A percentile compares a stretch with the other conserved stretches of the same genome.
Conservation (phyloP, 2,888 invertebrate species). For the Uropetala carovei region DNA sequence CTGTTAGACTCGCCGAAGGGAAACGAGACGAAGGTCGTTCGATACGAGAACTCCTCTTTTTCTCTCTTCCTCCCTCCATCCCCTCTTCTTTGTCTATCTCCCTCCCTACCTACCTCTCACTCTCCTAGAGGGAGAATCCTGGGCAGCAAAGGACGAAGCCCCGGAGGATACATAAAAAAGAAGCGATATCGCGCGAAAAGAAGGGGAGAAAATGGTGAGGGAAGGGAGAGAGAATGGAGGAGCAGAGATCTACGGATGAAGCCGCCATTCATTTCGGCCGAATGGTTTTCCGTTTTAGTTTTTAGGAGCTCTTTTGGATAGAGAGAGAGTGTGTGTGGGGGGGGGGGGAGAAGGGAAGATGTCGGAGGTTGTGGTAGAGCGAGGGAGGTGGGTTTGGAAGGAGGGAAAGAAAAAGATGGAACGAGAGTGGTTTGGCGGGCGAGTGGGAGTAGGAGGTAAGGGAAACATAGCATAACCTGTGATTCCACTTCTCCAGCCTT, state of each 20-base stretch:
- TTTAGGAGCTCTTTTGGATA: not conserved
- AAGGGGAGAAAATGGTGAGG: not conserved
- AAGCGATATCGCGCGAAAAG: conserved; percentile 4
- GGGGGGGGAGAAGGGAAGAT: not conserved
- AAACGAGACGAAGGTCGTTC: conserved; percentile 46
- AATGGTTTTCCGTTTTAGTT: conserved; percentile 42
- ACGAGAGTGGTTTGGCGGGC: not conserved
- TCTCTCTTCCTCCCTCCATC: not conserved
- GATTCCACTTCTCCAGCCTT: not conserved
- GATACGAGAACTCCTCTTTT: not conserved
- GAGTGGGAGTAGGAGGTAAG: not conserved
- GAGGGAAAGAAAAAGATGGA: not conserved
- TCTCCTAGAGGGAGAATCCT: not conserved
- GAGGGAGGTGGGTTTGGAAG: not conserved
- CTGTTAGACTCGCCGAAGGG: conserved; percentile 48
- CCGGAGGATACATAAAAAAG: conserved; percentile 54
- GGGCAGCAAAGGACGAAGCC: conserved; percentile 40
- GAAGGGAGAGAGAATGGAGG: not conserved
- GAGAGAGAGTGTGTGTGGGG: not conserved
- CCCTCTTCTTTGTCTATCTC: not conserved
- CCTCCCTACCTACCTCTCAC: not conserved
- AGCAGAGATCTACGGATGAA: not conserved
- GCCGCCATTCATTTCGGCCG: conserved; percentile 47
- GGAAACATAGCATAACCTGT: not conserved
- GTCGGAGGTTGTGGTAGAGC: not conserved